Base-by-base conservation (phyloP, 1,140 invertebrate genomes). In the Tetraneura akinire region DNA sequence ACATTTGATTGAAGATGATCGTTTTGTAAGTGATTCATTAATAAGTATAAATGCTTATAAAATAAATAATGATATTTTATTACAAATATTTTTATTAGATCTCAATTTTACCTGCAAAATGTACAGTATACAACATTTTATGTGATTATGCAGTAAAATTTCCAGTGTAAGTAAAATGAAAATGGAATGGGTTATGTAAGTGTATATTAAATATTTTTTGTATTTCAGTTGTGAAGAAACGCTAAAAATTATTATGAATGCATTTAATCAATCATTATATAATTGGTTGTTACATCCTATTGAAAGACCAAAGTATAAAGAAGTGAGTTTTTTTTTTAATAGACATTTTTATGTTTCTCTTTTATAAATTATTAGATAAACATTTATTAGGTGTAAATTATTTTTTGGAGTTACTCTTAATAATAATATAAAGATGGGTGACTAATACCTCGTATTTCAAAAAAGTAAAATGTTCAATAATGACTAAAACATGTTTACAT, bases 201-300 rank as follows among this genome's bases (percentile, higher is more conserved):
- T n/a, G n/a, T n/a, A n/a, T n/a, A n/a, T n/a, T n/a, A n/a, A n/a
- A n/a, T n/a, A n/a, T 29, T 71, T 71, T 11, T 8, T 47, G 16
- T 32, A 29, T 71, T 71, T 49, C 3, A 71, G 68, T 1, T n/a
- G 23, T 4, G 0, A 2, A 1, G 16, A 71, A 18, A 71, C 47
- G 0, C 9, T 29, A 0, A 29, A 13, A 1, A n/a, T 42, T 10
- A 5, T 71, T 2, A 18, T 49, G 10, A 23, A 42, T 9, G 45
- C 45, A 13, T 71, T 71, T 26, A 51, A 71, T 18, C 8, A 3
- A 0, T 29, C 45, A 1, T 51, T 71, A 1, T 21, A n/a, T 71
- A 26, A 29, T 16, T 71, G 68, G 68, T 51, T 71, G 47, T 71
- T 71, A 21, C 68, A 71, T 51, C 68, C 45, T 11, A 16, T 71